These are phyloP conservation scores for Fregetta grallaria DNA, from an alignment of 2,113 vertebrate species.

Conservation along the genomic window DNA sequence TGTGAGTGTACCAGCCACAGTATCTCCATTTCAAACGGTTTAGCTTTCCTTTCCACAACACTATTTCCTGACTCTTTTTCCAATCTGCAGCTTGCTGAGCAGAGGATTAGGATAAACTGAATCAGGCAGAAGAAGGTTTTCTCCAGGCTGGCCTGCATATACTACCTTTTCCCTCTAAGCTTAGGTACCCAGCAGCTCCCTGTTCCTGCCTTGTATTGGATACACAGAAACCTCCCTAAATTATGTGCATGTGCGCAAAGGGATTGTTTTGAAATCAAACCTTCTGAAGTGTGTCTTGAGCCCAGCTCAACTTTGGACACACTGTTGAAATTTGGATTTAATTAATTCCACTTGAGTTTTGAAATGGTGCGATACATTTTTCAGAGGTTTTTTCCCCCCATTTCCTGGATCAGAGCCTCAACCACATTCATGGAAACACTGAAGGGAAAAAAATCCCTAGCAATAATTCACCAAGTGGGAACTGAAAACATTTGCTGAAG, in stretches of 20 bases:
- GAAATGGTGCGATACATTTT: conserved; percentile 67
- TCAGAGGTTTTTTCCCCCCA: conserved; percentile 12
- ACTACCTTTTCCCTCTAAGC: background rate
- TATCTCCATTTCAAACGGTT: conserved; percentile 19
- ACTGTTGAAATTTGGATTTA: conserved; percentile 74
- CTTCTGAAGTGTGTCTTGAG: conserved; percentile 66
- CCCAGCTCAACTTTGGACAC: conserved; percentile 56
- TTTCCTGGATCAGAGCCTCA: conserved; percentile 72
- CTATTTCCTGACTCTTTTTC: conserved; percentile 40
- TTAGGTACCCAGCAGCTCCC: conserved; percentile 26
- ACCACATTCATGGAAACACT: conserved; percentile 68
- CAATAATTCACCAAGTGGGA: conserved; percentile 65
- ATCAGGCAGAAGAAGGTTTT: background rate
- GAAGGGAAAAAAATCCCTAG: conserved; percentile 44
- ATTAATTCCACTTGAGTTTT: conserved; percentile 73
- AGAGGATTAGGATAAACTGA: conserved; percentile 14
- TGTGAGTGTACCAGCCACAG: background rate
- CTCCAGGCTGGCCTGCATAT: background rate
- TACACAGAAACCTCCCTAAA: conserved; percentile 35
- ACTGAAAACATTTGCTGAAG: conserved; percentile 40
- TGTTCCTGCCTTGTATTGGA: background rate
- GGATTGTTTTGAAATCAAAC: conserved; percentile 61
- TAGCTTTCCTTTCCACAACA: background rate
- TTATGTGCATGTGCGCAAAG: conserved; percentile 34
- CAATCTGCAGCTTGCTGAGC: conserved; percentile 19